Conservation (phyloP, 92 coral and sea anemone genomes). For the Galaxea fascicularis region DNA sequence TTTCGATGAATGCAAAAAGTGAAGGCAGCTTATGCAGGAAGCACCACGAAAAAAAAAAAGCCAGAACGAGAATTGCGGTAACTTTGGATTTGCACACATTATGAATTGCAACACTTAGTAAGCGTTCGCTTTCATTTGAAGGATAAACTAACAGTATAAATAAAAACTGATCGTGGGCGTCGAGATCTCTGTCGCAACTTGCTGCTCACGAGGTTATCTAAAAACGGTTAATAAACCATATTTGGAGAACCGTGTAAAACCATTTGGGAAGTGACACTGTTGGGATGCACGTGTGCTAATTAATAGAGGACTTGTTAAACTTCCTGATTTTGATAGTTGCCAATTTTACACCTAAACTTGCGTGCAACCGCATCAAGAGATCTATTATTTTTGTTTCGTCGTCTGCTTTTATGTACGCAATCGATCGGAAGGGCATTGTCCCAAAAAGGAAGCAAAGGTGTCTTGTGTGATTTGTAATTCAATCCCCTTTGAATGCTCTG, state of each 20-base stretch:
- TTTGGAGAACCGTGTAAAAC: background rate
- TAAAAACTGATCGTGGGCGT: background rate
- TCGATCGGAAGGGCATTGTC: constrained; percentile 16
- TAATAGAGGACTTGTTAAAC: background rate
- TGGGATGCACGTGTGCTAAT: background rate
- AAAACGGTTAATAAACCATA: background rate
- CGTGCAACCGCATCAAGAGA: background rate
- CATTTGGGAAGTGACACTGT: background rate
- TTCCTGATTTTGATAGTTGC: background rate
- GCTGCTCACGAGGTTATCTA: constrained; percentile 19
- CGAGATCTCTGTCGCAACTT: constrained; percentile 27
- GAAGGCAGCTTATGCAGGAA: too few species aligned
- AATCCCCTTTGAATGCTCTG: background rate
- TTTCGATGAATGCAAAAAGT: too few species aligned
- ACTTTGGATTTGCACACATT: too few species aligned
- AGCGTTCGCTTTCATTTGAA: too few species aligned
- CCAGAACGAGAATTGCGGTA: too few species aligned
- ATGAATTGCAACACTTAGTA: too few species aligned
- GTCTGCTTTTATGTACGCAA: background rate
- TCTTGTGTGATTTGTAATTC: constrained; percentile 9
- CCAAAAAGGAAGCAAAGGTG: constrained; percentile 2
- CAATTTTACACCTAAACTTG: background rate
- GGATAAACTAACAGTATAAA: background rate
- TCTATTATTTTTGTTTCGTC: background rate
- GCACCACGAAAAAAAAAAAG: too few species aligned